phyloP scores from a whole-genome alignment of 2,888 invertebrate genomes.

The Lasioglossum pauxillum region DNA sequence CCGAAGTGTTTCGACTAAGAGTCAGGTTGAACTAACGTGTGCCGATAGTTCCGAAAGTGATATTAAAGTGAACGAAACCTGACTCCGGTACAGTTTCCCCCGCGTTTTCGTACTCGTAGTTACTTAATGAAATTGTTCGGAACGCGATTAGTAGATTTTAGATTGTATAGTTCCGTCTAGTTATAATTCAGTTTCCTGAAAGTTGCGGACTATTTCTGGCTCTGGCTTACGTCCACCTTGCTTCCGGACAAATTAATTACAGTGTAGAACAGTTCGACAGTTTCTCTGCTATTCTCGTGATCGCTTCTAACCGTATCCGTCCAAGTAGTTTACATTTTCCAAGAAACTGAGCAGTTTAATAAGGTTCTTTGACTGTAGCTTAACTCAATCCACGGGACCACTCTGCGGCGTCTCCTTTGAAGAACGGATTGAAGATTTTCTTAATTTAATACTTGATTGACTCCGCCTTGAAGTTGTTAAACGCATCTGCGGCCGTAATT shows the following conservation, averaged over 20 bases:
- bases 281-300: neutral
- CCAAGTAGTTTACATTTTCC: constrained; percentile 1
- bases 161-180: constrained; percentile 28
- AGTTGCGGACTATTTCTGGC: constrained; percentile 15
- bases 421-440: neutral
- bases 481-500: neutral
- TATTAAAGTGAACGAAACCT: constrained; percentile 30
- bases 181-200: constrained; percentile 39
- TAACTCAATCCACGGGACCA: neutral
- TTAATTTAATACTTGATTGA: neutral
- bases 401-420: neutral
- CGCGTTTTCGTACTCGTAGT: neutral
- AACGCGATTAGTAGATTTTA: constrained; percentile 47
- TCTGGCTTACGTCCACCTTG: neutral
- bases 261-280: neutral
- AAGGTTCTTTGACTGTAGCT: neutral
- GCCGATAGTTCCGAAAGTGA: constrained; percentile 21
- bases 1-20: neutral
- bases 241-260: constrained; percentile 13
- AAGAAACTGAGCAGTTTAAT: neutral
- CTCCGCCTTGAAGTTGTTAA: neutral
- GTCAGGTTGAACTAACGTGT: neutral
- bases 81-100: constrained; percentile 28
- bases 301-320: neutral
- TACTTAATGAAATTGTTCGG: constrained; percentile 45